These are phyloP conservation scores for Cervus canadensis DNA, from an alignment of 2,113 vertebrate genomes.

Conservation along the genomic window DNA sequence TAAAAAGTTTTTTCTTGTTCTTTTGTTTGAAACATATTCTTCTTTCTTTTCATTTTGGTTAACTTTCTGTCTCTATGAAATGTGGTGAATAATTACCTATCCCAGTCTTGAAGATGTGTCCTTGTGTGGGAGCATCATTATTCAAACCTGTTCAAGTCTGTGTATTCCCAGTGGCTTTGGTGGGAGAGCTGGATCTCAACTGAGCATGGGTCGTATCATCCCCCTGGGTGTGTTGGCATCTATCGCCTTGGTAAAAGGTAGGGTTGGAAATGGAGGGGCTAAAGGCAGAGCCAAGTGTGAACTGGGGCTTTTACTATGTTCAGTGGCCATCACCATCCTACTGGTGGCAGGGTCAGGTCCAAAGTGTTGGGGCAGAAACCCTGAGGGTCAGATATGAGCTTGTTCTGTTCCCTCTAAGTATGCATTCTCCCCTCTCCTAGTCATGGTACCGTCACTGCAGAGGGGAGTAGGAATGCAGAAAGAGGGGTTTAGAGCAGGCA, in stretches of 20 bases:
- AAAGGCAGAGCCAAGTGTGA: not conserved
- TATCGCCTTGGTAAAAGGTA: not conserved
- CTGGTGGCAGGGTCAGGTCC: not conserved
- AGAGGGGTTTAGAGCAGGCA: not conserved
- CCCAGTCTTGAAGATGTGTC: not conserved
- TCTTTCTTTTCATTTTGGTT: not conserved
- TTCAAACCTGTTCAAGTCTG: not conserved
- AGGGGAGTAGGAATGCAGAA: not conserved
- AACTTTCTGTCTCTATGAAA: not conserved
- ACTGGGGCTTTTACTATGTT: not conserved
- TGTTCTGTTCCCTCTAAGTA: not conserved
- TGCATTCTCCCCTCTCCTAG: not conserved
- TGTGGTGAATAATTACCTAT: not conserved
- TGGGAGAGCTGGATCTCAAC: not conserved
- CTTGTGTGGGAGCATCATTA: not conserved
- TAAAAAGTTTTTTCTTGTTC: not conserved
- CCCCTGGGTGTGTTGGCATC: not conserved
- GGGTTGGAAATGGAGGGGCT: not conserved
- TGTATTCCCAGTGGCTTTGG: not conserved
- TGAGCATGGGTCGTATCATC: not conserved
- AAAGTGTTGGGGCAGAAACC: not conserved
- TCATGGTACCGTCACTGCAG: not conserved
- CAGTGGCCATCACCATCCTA: not conserved
- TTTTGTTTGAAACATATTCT: not conserved
- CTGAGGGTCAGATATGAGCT: not conserved